phyloP scores from a whole-genome alignment of 2,113 vertebrate species.

The Nansenia antarctica region DNA sequence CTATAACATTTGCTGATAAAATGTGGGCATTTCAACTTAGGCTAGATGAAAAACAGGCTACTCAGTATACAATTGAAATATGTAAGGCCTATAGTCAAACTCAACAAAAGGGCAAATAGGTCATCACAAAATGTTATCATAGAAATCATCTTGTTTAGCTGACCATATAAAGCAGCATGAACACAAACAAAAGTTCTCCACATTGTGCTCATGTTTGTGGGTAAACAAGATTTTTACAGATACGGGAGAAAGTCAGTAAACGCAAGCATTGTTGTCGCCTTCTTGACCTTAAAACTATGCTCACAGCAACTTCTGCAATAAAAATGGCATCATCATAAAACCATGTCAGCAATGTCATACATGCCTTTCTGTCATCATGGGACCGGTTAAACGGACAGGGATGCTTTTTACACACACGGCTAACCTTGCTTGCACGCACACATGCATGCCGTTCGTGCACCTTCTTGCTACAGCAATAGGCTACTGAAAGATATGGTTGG shows the following conservation, averaged over 20 bases:
- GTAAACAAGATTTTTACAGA: constrained; percentile 60
- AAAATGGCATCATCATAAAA: constrained; percentile 54
- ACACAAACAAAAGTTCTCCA: constrained; percentile 19
- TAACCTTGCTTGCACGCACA: constrained; percentile 35
- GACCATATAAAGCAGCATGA: constrained; percentile 29
- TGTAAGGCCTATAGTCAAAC: too few species aligned
- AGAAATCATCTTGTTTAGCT: constrained; percentile 38
- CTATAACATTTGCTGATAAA: too few species aligned
- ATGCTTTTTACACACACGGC: constrained; percentile 35
- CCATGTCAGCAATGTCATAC: constrained; percentile 61
- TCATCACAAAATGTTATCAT: constrained; percentile 5
- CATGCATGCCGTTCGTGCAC: constrained; percentile 4
- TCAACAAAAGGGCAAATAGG: constrained; percentile 21
- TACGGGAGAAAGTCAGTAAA: constrained; percentile 55
- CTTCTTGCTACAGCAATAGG: constrained; percentile 2
- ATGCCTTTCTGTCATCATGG: constrained; percentile 55
- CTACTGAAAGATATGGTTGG: neutral
- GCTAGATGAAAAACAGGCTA: too few species aligned
- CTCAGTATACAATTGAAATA: too few species aligned
- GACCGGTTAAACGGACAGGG: constrained; percentile 32
- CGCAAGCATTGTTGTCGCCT: constrained; percentile 64
- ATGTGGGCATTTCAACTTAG: too few species aligned
- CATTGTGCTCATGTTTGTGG: constrained; percentile 56
- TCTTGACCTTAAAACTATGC: constrained; percentile 42
- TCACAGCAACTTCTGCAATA: constrained; percentile 56